Conservation (phyloP, 2,797 vertebrate genomes). For the Sparus aurata region DNA sequence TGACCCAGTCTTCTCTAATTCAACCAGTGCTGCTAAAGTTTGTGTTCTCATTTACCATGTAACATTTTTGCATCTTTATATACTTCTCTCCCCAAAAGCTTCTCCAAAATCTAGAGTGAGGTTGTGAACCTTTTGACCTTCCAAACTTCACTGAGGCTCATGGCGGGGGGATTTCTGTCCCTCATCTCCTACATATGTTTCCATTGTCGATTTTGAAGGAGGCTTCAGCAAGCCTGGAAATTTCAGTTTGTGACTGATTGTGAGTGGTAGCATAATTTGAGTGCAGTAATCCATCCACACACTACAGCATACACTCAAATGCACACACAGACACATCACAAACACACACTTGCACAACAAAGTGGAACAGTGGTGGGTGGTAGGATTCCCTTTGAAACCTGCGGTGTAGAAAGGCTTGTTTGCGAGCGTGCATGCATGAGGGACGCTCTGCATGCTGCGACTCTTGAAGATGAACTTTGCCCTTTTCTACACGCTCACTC, state of each 20-base stretch:
- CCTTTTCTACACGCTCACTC: constrained; percentile 75
- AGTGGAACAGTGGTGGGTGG: constrained; percentile 85
- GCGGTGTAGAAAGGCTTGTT: constrained; percentile 68
- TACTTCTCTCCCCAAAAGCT: background rate
- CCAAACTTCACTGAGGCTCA: constrained; percentile 44
- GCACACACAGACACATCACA: constrained; percentile 57
- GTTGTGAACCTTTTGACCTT: constrained; percentile 42
- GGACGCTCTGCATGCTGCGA: constrained; percentile 69
- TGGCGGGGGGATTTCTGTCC: constrained; percentile 57
- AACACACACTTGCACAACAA: constrained; percentile 62
- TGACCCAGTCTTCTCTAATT: constrained; percentile 62
- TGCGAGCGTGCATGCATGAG: constrained; percentile 63
- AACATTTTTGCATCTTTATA: background rate
- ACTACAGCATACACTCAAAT: constrained; percentile 54
- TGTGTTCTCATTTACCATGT: constrained; percentile 35
- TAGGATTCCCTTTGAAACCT: constrained; percentile 87
- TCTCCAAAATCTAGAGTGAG: background rate
- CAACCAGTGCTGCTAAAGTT: constrained; percentile 24
- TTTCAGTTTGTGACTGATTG: constrained; percentile 60
- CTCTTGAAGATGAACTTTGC: constrained; percentile 79
- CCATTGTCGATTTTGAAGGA: constrained; percentile 55
- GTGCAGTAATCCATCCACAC: constrained; percentile 57
- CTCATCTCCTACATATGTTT: constrained; percentile 66
- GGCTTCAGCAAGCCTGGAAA: constrained; percentile 65
- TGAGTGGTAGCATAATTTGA: constrained; percentile 68